Evolutionary conservation across 1,140 invertebrate genomes (phyloP), one percentile per base, ranked within the genome.

Genomic region (Rhyacophila brunnea): DNA sequence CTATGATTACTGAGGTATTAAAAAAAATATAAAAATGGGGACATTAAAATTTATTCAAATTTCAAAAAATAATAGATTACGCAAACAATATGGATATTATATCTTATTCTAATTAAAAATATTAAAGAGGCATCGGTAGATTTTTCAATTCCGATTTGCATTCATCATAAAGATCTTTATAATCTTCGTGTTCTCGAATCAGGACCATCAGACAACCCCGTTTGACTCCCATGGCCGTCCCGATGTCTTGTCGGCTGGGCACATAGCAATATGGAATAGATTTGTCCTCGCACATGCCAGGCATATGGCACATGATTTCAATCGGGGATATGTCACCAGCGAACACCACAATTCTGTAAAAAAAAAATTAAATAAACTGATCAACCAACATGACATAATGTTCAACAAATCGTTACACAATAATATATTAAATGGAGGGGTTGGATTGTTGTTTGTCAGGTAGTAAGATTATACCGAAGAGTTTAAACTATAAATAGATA

Each of bases 231-330:
- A 95, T 87, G 0, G 95, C 92, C 34, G 83, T 73, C 5, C 95
- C 95, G 11, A 99, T 83, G 71, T 96, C 95, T 70, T 87, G 83
- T 48, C 91, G 84, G 17, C 92, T 95, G 6, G 96, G 96, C 5
- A 87, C 89, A 71, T 91, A 99, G 60, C 91, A 88, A 71, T 98
- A 99, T 0, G 95, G 94, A 60, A 77, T 72, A 38, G 87, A 80
- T 69, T 90, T 90, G 38, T 96, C 91, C 74, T 99, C 96, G 71
- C 96, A 98, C 0, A 98, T 87, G 1, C 87, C 86, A 1, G 96
- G 96, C 68, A 99, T 80, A 72, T 99, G 96, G 66, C 91, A 93
- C 85, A 98, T 95, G 11, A 98, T 92, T 69, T 99, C 96, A 28
- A 98, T 84, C 0, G 96, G 96, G 51, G 89, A 89, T 19, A 97